Conservation (phyloP, 2,113 vertebrate species). For the Meleagris gallopavo region DNA sequence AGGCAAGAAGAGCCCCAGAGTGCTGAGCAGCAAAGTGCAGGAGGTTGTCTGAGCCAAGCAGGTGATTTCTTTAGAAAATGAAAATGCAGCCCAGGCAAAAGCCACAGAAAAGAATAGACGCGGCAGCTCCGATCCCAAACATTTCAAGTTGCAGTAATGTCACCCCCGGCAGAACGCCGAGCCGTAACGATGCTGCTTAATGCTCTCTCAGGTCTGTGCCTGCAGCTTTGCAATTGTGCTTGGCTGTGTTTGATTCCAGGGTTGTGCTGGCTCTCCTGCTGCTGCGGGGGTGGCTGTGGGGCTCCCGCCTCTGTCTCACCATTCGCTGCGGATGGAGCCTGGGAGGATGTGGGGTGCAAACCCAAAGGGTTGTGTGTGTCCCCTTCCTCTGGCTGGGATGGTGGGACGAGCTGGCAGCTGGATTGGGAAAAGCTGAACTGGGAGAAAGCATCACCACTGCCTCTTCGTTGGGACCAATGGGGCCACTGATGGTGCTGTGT, state of each 20-base stretch:
- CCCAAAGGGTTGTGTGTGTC: neutral
- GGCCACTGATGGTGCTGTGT: neutral
- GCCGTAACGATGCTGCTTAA: conserved; percentile 4
- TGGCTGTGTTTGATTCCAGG: neutral
- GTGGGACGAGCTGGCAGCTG: rapidly evolving
- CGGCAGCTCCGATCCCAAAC: neutral
- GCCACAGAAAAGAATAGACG: neutral
- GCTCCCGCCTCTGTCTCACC: neutral
- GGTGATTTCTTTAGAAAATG: conserved; percentile 17
- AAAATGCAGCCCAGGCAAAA: neutral
- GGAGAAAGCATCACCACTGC: neutral
- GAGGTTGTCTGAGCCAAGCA: neutral
- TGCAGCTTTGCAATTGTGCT: conserved; percentile 21
- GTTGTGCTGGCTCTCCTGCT: neutral
- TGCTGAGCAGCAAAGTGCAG: conserved; percentile 1
- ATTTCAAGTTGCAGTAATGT: conserved; percentile 3
- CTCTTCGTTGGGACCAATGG: rapidly evolving
- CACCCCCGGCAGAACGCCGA: neutral
- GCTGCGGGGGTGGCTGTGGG: neutral
- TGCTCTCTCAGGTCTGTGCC: conserved; percentile 25
- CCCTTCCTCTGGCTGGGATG: neutral
- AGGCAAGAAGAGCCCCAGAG: neutral
- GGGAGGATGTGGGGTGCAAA: neutral
- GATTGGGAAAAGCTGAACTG: neutral
- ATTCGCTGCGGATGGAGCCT: neutral